These are phyloP conservation scores for Augochlora pura DNA, from an alignment of 1,140 invertebrate genomes.

Conservation along the genomic window DNA sequence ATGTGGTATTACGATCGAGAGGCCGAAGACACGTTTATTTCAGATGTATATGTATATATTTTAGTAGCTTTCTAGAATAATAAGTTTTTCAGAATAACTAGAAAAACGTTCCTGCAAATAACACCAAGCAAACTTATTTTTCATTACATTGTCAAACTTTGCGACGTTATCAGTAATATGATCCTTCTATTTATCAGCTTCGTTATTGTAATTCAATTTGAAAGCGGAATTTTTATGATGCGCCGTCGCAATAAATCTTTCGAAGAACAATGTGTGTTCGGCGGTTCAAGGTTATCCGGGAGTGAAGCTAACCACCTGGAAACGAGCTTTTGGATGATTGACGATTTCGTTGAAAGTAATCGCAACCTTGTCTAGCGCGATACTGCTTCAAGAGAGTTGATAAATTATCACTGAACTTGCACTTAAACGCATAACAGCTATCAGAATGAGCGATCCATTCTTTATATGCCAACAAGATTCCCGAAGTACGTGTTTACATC, in stretches of 20 bases:
- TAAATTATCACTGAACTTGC: slow-evolving; percentile 3
- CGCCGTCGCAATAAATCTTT: not conserved
- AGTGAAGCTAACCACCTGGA: not conserved
- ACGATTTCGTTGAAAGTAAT: too few relatives aligned
- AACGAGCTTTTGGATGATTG: not conserved
- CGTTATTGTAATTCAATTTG: not conserved
- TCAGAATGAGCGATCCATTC: not conserved
- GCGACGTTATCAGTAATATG: not conserved
- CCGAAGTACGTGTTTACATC: not conserved
- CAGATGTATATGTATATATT: not conserved
- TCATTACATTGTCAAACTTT: not conserved
- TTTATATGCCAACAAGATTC: not conserved
- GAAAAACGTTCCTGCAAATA: too few relatives aligned
- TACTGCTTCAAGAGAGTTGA: too few relatives aligned
- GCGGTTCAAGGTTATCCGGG: not conserved
- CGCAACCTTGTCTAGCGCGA: not conserved
- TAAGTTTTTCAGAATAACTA: too few relatives aligned
- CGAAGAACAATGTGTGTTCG: not conserved
- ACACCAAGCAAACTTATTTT: not conserved
- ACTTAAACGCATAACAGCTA: not conserved
- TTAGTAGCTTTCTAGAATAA: not conserved
- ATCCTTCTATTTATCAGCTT: not conserved
- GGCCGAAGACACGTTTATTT: too few relatives aligned
- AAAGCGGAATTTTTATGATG: not conserved
- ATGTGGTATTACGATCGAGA: too few relatives aligned